These are phyloP conservation scores for Brachyopa scutellaris DNA, from an alignment of 2,888 invertebrate species.

Conservation along the genomic window DNA sequence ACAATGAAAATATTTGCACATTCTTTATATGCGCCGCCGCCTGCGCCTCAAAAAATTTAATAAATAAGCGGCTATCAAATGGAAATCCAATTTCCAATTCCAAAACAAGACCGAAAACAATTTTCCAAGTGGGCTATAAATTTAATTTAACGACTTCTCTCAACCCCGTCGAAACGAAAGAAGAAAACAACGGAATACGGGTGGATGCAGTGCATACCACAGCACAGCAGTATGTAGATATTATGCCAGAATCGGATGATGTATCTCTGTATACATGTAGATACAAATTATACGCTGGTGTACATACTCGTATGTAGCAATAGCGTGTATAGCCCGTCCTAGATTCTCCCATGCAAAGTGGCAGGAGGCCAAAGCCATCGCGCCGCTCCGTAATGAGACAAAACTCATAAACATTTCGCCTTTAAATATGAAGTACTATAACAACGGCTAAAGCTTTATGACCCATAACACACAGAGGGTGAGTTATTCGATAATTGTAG, in stretches of 20 bases:
- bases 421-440: constrained; percentile 57
- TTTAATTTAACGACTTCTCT: constrained; percentile 63
- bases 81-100: constrained; percentile 64
- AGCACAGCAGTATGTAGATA: constrained; percentile 18
- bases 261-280: constrained; percentile 37
- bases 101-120: constrained; percentile 66
- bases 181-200: neutral
- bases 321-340: constrained; percentile 25
- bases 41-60: constrained; percentile 30
- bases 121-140: constrained; percentile 70
- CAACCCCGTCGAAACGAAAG: neutral
- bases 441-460: constrained; percentile 45
- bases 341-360: constrained; percentile 25
- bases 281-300: constrained; percentile 24
- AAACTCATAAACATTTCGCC: constrained; percentile 65
- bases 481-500: constrained; percentile 24
- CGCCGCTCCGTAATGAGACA: constrained; percentile 51
- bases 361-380: constrained; percentile 56
- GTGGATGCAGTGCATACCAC: neutral
- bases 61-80: constrained; percentile 65
- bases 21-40: no score
- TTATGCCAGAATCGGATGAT: constrained; percentile 51
- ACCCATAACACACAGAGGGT: constrained; percentile 26
- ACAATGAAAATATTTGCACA: constrained; percentile 53
- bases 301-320: constrained; percentile 11